Evolutionary conservation across 2,888 invertebrate species (phyloP), one percentile per base, ranked within the genome.

Genomic region (Oxytorus armatus): DNA sequence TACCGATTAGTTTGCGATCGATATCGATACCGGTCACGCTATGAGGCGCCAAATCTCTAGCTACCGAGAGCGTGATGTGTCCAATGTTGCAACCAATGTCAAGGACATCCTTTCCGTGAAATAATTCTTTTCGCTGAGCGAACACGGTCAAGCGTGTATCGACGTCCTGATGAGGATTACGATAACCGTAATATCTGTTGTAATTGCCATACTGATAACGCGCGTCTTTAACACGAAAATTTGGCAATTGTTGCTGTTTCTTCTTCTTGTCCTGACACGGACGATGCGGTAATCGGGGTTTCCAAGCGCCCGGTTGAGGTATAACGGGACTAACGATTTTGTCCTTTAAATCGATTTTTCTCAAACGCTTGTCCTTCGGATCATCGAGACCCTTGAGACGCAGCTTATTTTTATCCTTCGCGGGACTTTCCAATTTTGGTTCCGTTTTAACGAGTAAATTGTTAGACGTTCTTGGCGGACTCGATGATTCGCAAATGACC

Each of bases 71-170:
- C 8, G 99, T 98, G 85, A 99, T 95, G 90, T 98, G 97, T 0
- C 99, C 99, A 79, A 98, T 96, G 92, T 99, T 99, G 92, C 99
- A 99, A 14, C 99, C 99, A 89, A 99, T 96, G 90, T 99, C 99
- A 83, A 99, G 93, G 53, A 99, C 96, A 92, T 98, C 97, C 92
- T 97, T 98, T 83, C 96, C 96, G 82, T 95, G 94, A 91, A 99
- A 98, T 89, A 98, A 94, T 87, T 97, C 96, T 51, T 94, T 93
- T 87, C 97, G 95, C 88, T 95, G 94, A 77, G 94, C 94, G 88
- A 99, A 96, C 73, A 96, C 95, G 88, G 95, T 95, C 84, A 99
- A 93, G 68, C 99, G 94, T 53, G 96, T 94, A 92, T 99, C 99
- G 89, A 95, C 94, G 89, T 96, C 96, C 47, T 95, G 95, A 85